Evolutionary conservation across 2,797 vertebrate genomes (phyloP), one percentile per base, ranked within the genome.

Genomic region (Rhynchotus rufescens): DNA sequence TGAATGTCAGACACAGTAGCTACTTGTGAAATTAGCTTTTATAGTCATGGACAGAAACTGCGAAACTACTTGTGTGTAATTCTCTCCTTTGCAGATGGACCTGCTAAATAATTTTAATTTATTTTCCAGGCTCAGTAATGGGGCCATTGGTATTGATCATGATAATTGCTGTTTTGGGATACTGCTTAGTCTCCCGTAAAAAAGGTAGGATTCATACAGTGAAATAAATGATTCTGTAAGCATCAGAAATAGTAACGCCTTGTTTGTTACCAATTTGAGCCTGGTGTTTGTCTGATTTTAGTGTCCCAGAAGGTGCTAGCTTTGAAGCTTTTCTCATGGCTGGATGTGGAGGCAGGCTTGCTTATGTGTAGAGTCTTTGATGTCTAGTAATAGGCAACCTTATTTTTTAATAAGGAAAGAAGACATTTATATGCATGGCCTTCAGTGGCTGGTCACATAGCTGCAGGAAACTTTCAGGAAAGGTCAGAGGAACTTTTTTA

Each of bases 131-230:
- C 90, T 92, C 92, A 12, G 92, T 95, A 59, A 95, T 90, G 23
- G 72, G 96, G 42, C 82, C 86, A 3, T 66, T 93, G 45, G 65
- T 95, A 57, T 2, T 94, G 19, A 20, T 96, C 54, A 13, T 96
- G 9, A 4, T 95, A 65, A 78, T 97, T 6, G 49, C 15, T 61
- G 11, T 90, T 90, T 32, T 88, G 67, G 90, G 92, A 16, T 96
- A 67, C 65, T 69, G 88, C 68, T 85, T 96, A n/a, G 4, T 95
- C 34, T 93, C 84, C 13, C 93, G 77, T 67, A 97, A 59, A 76
- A 97, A 91, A 95, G 95, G 97, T 98, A 94, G 96, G 97, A 32
- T 21, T 84, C 3, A 11, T 32, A 6, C 84, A 62, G 7, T 71
- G 42, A 42, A 84, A 78, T 16, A 47, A 83, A 34, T 8, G 69